These are phyloP conservation scores for Scarus forsteni DNA, from an alignment of 2,797 vertebrate species.

Conservation along the genomic window DNA sequence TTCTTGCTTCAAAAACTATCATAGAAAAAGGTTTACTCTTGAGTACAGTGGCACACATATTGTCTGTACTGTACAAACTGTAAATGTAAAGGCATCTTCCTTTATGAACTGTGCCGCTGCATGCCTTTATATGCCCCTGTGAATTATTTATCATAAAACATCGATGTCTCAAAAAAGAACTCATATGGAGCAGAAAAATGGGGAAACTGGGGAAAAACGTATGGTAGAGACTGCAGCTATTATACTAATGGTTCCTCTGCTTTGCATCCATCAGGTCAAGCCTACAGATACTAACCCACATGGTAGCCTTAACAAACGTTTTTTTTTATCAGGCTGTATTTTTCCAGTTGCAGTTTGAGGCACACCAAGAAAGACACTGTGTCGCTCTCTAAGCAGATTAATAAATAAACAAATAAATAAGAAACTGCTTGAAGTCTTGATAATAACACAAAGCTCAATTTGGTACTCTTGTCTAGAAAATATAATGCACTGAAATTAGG, in stretches of 20 bases:
- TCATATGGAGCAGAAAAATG: constrained; percentile 57
- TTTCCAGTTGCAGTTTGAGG: not conserved
- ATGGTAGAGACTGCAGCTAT: constrained; percentile 23
- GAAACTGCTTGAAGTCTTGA: too few species aligned
- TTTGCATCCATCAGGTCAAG: constrained; percentile 43
- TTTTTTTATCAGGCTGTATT: not conserved
- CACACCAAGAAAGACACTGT: too few species aligned
- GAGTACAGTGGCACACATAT: not conserved
- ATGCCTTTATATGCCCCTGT: constrained; percentile 47
- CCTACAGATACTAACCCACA: not conserved
- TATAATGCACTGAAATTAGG: too few species aligned
- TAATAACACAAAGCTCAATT: too few species aligned
- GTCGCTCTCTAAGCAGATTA: too few species aligned
- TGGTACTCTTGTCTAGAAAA: too few species aligned
- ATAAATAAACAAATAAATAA: too few species aligned
- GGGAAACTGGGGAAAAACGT: constrained; percentile 37
- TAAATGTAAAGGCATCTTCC: constrained; percentile 31
- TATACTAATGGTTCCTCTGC: constrained; percentile 37
- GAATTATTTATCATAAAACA: constrained; percentile 72
- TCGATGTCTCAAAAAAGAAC: constrained; percentile 67
- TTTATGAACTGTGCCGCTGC: constrained; percentile 29
- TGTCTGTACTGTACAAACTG: constrained; percentile 7
- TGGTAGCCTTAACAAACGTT: not conserved
- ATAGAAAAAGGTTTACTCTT: not conserved
- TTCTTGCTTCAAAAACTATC: too few species aligned